phyloP scores from a whole-genome alignment of 2,113 vertebrate species.

The Brachypodius melanocephalos region DNA sequence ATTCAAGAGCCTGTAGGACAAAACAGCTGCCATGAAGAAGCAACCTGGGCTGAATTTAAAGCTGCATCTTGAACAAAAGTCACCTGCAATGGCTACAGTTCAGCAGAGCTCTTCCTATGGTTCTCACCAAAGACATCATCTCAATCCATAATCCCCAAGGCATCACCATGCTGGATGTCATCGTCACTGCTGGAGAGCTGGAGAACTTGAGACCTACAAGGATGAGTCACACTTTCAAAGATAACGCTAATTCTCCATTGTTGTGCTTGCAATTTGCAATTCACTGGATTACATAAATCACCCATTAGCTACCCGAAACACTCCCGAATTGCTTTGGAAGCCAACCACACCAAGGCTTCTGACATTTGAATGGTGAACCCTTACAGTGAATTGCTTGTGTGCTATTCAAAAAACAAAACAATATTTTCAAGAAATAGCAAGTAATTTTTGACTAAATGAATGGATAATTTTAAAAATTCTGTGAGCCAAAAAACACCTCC shows the following conservation, averaged over 20 bases:
- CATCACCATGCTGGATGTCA: neutral
- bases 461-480: neutral
- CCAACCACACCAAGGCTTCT: neutral
- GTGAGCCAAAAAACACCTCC: neutral
- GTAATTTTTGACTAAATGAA: neutral
- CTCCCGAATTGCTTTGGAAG: neutral
- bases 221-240: neutral
- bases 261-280: neutral
- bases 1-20: neutral
- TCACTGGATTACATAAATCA: slow-evolving; percentile 7
- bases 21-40: neutral
- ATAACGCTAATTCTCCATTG: neutral
- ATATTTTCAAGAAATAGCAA: neutral
- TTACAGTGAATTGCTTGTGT: neutral
- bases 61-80: neutral
- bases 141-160: neutral
- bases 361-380: neutral
- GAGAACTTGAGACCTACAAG: neutral
- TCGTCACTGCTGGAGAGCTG: neutral
- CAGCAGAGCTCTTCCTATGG: neutral
- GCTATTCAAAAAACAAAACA: neutral
- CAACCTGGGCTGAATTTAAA: neutral
- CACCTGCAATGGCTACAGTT: neutral
- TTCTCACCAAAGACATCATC: neutral
- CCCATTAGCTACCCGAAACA: neutral